Conservation (phyloP, 2,113 vertebrate species). For the Tragelaphus strepsiceros region DNA sequence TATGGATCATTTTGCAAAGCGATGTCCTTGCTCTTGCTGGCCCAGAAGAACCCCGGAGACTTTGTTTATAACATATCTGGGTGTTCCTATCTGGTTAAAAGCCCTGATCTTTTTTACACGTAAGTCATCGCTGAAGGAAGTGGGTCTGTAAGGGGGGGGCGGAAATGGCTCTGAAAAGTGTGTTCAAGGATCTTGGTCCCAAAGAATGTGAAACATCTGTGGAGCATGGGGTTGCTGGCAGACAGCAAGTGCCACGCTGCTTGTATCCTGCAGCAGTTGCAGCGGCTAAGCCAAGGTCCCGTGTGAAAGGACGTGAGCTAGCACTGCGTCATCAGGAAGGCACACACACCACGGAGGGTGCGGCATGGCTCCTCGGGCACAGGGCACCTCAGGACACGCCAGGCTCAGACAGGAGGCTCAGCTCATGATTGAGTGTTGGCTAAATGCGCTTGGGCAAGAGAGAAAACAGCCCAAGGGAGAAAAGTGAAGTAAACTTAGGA, state of each 20-base stretch:
- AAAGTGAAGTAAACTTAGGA: not conserved
- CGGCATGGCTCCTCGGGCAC: not conserved
- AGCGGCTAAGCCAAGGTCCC: not conserved
- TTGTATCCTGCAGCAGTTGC: not conserved
- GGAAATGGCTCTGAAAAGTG: not conserved
- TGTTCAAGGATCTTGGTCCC: not conserved
- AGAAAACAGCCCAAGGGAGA: not conserved
- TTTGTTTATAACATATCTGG: not conserved
- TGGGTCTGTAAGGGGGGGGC: not conserved
- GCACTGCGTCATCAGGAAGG: not conserved
- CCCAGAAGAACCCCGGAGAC: not conserved
- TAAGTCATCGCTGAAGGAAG: not conserved
- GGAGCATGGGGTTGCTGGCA: not conserved
- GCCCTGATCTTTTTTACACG: rapidly evolving
- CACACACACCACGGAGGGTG: rapidly evolving
- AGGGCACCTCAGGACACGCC: not conserved
- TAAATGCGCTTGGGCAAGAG: not conserved
- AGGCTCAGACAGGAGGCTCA: not conserved
- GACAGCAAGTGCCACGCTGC: not conserved
- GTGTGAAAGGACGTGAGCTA: not conserved
- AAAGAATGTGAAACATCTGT: not conserved
- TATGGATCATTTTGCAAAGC: not conserved
- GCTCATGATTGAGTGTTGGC: not conserved
- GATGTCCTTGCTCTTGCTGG: not conserved
- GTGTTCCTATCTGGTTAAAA: not conserved